These are phyloP conservation scores for Heterohyrax brucei DNA, from an alignment of 2,797 vertebrate genomes.

Conservation along the genomic window DNA sequence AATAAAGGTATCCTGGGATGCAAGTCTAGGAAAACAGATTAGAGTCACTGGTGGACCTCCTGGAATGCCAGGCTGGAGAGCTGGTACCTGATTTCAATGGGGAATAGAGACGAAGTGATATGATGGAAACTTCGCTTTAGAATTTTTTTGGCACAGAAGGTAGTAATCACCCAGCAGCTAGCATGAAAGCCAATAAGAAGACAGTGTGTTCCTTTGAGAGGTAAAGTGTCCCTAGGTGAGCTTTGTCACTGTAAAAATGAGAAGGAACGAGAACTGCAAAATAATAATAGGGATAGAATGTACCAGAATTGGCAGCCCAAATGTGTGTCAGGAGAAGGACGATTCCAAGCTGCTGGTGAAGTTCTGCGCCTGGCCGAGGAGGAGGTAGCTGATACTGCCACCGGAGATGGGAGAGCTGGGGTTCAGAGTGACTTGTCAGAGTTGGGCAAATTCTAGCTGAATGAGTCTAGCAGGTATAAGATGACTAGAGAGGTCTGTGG, in stretches of 20 bases:
- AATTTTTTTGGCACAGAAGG: slow-evolving; percentile 34
- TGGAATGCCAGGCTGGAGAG: not conserved
- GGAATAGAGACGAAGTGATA: not conserved
- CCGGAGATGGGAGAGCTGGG: not conserved
- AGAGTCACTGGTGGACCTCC: not conserved
- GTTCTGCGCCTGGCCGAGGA: slow-evolving; percentile 7
- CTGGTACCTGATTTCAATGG: slow-evolving; percentile 52
- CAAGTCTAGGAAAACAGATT: not conserved
- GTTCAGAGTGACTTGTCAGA: not conserved
- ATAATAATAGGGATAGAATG: not conserved
- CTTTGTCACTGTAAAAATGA: not conserved
- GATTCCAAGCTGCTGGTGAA: slow-evolving; percentile 19
- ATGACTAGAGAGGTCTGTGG: not conserved
- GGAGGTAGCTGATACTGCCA: not conserved
- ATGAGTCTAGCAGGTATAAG: not conserved
- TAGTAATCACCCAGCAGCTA: not conserved
- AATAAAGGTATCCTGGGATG: slow-evolving; percentile 14
- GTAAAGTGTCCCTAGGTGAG: not conserved
- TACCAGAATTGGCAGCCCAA: not conserved
- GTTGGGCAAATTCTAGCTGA: slow-evolving; percentile 24
- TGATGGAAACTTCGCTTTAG: slow-evolving; percentile 46
- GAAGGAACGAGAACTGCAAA: slow-evolving; percentile 38
- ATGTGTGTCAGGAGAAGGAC: not conserved
- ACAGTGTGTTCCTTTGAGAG: not conserved
- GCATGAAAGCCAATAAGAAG: not conserved